Conservation (phyloP, 2,113 vertebrate genomes). For the Lamprotornis superbus region DNA sequence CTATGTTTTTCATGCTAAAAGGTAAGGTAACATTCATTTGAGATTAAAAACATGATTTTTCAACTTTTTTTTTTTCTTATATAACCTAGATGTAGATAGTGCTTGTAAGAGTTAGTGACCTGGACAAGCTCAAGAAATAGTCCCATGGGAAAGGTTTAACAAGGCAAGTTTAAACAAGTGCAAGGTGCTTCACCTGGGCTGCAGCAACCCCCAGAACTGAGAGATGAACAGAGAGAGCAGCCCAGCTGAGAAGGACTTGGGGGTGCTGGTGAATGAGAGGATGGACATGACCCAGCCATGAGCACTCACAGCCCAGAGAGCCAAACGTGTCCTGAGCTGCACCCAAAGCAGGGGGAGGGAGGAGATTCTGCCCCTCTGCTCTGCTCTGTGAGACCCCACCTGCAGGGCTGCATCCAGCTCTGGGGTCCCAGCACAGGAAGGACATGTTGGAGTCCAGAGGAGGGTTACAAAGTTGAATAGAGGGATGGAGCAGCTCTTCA, state of each 20-base stretch:
- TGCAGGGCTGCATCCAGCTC: fast-evolving
- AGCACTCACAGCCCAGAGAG: background rate
- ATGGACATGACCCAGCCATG: background rate
- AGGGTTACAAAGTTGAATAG: background rate
- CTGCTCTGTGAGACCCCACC: background rate
- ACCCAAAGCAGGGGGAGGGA: background rate
- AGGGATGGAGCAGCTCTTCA: background rate
- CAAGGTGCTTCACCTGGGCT: background rate
- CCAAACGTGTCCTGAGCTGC: background rate
- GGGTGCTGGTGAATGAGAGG: background rate
- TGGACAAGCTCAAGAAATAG: background rate
- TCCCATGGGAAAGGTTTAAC: background rate
- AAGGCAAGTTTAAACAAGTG: fast-evolving
- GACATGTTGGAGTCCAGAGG: background rate
- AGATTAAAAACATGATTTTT: background rate
- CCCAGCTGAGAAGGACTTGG: background rate
- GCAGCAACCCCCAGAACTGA: fast-evolving
- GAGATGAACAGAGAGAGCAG: background rate
- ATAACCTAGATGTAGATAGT: background rate
- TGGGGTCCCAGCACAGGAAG: background rate
- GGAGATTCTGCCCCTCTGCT: background rate
- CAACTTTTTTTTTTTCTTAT: background rate
- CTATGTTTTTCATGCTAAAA: background rate
- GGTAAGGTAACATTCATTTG: background rate
- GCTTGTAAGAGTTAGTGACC: background rate